phyloP scores from a whole-genome alignment of 2,888 invertebrate species.

The Petrophora chlorosata region DNA sequence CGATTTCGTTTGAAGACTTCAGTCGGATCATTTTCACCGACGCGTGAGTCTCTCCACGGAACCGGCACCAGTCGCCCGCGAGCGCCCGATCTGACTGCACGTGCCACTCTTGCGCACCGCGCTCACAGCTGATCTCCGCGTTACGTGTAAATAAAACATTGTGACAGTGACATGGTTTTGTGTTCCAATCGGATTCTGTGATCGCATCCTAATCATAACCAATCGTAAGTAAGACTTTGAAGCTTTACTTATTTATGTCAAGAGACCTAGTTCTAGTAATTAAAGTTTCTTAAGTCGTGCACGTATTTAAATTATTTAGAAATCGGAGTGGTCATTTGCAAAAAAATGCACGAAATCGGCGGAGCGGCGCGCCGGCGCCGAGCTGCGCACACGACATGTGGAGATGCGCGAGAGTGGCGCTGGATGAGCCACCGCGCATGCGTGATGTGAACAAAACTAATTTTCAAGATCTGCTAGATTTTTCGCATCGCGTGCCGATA shows the following conservation, averaged over 20 bases:
- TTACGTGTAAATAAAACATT: constrained; percentile 59
- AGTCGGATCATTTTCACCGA: constrained; percentile 57
- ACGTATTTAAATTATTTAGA: constrained; percentile 83
- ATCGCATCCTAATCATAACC: constrained; percentile 58
- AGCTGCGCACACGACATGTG: constrained; percentile 46
- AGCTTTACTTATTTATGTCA: constrained; percentile 2
- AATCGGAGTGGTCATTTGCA: constrained; percentile 76
- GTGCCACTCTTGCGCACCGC: constrained; percentile 34
- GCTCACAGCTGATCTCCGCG: constrained; percentile 46
- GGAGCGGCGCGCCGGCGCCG: constrained; percentile 63
- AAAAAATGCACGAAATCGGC: constrained; percentile 79
- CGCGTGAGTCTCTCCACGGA: constrained; percentile 34
- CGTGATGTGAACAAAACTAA: not conserved
- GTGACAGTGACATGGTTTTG: constrained; percentile 81
- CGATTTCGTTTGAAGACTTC: constrained; percentile 44
- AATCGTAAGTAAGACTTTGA: constrained; percentile 59
- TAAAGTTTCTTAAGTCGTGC: constrained; percentile 71
- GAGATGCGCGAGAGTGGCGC: constrained; percentile 35
- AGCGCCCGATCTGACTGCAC: constrained; percentile 50
- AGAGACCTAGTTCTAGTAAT: constrained; percentile 68
- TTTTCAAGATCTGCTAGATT: too few species aligned
- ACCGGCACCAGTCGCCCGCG: constrained; percentile 56
- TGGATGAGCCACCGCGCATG: constrained; percentile 39
- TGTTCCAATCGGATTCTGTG: constrained; percentile 75
- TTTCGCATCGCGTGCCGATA: not conserved